Percentiles rank a stretch among this genome's conserved stretches.
Conservation (phyloP, 2,113 vertebrate genomes). For the Podilymbus podiceps region DNA sequence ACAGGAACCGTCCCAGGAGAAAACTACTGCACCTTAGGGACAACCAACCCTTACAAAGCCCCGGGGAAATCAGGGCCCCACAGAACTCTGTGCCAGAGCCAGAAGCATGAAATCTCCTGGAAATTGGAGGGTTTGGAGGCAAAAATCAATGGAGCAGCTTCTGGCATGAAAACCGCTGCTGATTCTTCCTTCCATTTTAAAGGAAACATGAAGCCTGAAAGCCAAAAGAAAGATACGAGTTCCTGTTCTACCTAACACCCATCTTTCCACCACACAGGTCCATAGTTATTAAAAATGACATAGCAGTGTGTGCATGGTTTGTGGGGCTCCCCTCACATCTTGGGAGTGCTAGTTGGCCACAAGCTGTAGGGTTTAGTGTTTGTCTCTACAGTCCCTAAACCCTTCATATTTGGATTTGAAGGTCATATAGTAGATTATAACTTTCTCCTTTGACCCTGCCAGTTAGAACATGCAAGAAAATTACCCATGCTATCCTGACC, state of each 20-base stretch:
- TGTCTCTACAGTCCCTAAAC: background rate
- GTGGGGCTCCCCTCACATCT: accelerated
- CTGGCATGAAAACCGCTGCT: background rate
- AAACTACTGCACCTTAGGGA: background rate
- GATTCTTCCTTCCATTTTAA: background rate
- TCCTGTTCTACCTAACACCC: background rate
- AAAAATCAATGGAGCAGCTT: background rate
- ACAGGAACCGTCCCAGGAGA: background rate
- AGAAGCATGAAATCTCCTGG: background rate
- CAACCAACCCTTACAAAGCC: background rate
- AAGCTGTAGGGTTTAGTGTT: background rate
- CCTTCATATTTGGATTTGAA: background rate
- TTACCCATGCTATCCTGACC: background rate
- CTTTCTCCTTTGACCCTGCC: background rate
- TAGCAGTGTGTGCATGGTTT: background rate
- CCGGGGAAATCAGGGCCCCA: background rate
- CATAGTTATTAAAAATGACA: background rate
- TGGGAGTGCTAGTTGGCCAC: background rate
- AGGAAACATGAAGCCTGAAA: background rate
- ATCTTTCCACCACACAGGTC: background rate
- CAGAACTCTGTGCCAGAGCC: background rate
- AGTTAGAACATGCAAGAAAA: background rate
- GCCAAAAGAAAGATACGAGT: background rate
- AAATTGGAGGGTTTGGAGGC: background rate
- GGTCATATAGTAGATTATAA: background rate